Base-by-base conservation (phyloP, 2,797 vertebrate species). In the Halcyon smyrnensis region DNA sequence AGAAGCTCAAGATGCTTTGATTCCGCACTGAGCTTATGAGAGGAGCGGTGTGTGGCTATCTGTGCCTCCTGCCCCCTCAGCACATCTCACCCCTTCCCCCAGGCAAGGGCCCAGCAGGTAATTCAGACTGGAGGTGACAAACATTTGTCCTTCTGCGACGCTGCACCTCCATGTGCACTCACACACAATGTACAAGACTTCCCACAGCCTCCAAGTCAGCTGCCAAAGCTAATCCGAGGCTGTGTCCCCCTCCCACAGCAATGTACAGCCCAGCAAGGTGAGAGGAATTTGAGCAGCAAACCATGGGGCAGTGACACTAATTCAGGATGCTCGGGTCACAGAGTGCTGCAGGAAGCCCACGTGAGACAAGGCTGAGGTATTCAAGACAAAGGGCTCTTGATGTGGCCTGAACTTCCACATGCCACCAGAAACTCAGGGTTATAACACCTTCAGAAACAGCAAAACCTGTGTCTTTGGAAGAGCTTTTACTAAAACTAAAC, bases 351-450 rank as follows among this genome's bases (percentile, higher is more conserved):
- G 85, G 60, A 85, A 73, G 64, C 12, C 45, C 4, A 41, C 0
- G 0, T 19, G 45, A 84, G 67, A 45, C 53, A 27, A 71, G 73
- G 62, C 62, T 9, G 19, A 32, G 51, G 56, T 2, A n/a, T 4
- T 63, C 21, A 6, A 5, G 12, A 37, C 46, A 62, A 24, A 84
- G 45, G 51, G 25, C 50, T 92, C 89, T 15, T 32, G 27, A 48
- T 2, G 1, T 15, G 59, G 57, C n/a, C 15, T 2, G 21, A 37
- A 41, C 15, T 48, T 74, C 28, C 53, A 56, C 0, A 0, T 2
- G 9, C 32, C 39, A 48, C 50, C 0, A 0, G 79, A 50, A 89
- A 45, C 50, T 30, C 57, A 10, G 34, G 25, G 23, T 5, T 62
- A 3, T 15, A 34, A 81, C n/a, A 23, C 18, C 67, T 59, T 14